Evolutionary conservation across 1,140 invertebrate genomes (phyloP), one percentile per base, ranked within the genome.

Genomic region (Sinella curviseta): DNA sequence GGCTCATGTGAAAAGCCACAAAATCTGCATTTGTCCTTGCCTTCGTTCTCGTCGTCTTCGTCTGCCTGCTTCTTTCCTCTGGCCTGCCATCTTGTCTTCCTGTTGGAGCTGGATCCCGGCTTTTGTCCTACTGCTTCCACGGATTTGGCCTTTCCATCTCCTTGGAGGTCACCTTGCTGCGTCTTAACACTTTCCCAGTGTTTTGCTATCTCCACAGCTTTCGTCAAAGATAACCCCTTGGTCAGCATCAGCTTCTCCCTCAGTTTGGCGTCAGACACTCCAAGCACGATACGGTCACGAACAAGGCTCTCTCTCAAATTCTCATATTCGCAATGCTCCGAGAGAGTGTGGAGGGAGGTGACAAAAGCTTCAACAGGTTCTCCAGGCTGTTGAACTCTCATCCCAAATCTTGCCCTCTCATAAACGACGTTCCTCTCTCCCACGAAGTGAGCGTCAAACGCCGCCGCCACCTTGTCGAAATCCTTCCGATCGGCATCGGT

Each of bases 191-290:
- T 35, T 76, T 86, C 85, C 31, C 79, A 28, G 8, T 83, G 76
- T 34, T 80, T 74, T 76, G 82, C 82, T n/a, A 81, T 80, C 84
- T 84, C 76, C 0, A 86, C 78, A 17, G 84, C 85, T 78, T 84
- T 82, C 30, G 82, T 76, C 24, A 86, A 60, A 1, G 78, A 85
- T 39, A 87, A 79, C 34, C 84, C 81, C 14, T 77, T 39, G 20
- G 82, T 83, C 78, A 85, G 78, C 36, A 86, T 77, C 31, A 87
- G 65, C 75, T 78, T 85, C 80, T 86, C 83, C 77, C 85, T 84
- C 3, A 85, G 33, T 26, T 57, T 17, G n/a, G 83, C 76, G 76
- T 86, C 83, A 0, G 74, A 26, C 1, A 86, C 85, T 26, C 85
- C 86, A 28, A 86, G 82, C 12, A 87, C 84, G 26, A 87, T 84